Base-by-base conservation (phyloP, 53 echinoderm and acorn worm genomes). In the Patiria pectinifera region DNA sequence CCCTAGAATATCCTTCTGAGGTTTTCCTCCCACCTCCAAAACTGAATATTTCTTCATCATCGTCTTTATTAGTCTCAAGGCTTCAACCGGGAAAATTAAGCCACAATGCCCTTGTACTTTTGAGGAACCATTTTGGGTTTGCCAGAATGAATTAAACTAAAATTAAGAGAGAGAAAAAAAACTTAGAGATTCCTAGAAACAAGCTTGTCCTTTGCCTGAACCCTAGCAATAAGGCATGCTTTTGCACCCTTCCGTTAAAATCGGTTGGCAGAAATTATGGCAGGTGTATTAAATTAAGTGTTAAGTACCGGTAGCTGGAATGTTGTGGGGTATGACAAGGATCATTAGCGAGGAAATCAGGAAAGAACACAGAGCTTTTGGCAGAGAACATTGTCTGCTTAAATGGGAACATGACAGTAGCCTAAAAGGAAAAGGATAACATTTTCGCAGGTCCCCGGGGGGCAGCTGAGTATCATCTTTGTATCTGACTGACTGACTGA, bases 281-380 rank as follows among this genome's bases (percentile, higher is more conserved):
- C 80, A 79, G 80, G 80, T 79, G 80, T 45, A 79, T 46, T 79
- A 79, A 9, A 79, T 79, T 79, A 79, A 11, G 80, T 11, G 45
- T 79, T 45, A 79, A 79, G 46, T 79, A 79, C n/a, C n/a, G n/a
- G n/a, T n/a, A 74, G 11, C 80, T 6, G 24, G 11, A 9, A 35
- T 23, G 4, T 23, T 74, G 74, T n/a, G 74, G 19, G 19, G 43
- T 11, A 25, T 79, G 80, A 79, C 80, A 79, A 79, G 43, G 47
- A 47, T n/a, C 25, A 47, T 79, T 79, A 79, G 80, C 45, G 0
- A 18, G 4, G 4, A 79, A 46, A 47, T 76, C 18, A 24, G 25
- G 76, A 76, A 2, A 12, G 43, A 66, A 66, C 15, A 66, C 66
- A 66, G 66, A 66, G 66, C 12, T 66, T 66, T 16, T 18, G 74